Evolutionary conservation across 2,797 vertebrate species (phyloP), one percentile per base, ranked within the genome.

Genomic region (Mormyrops attenuatus): DNA sequence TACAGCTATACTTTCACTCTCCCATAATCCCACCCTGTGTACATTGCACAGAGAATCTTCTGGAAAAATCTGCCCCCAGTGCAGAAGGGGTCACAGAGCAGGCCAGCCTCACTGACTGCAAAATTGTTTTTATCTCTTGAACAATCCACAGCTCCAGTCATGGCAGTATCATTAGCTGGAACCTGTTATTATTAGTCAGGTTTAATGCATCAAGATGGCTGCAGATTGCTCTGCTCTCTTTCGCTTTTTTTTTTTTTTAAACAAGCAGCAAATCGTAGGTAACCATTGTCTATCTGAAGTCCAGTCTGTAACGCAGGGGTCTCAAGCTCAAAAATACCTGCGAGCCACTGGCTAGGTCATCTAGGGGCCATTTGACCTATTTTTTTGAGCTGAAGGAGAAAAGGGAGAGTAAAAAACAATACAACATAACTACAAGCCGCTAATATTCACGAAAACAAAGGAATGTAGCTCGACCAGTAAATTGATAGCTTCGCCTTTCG

Each of bases 111-210:
- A 9, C 38, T 52, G 17, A 57, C 5, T 34, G 66, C 17, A 13
- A 77, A 88, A 77, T 80, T 55, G 26, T 30, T 77, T 77, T 88
- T 50, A 53, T 88, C 44, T 47, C 22, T 5, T 17, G 66, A 88
- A 77, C 49, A 77, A 80, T 88, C 50, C 17, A 30, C 50, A 73
- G 17, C 69, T 38, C 30, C n/a, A 22, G n/a, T 30, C 17, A 20
- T 13, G 5, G 11, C 84, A 17, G 22, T 34, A 34, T 53, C 52
- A 15, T 38, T 50, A 6, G 22, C 49, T 11, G n/a, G 0, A 26
- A 60, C 20, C 57, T 60, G 20, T 22, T 55, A 55, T 13, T 15
- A 55, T 30, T n/a, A 49, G 82, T 11, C 41, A 60, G 5, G 15
- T 44, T 41, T 41, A 34, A 60, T 9, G 26, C 2, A 1, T 55